Base-by-base conservation (phyloP, 2,797 vertebrate species). In the Chelmon rostratus region DNA sequence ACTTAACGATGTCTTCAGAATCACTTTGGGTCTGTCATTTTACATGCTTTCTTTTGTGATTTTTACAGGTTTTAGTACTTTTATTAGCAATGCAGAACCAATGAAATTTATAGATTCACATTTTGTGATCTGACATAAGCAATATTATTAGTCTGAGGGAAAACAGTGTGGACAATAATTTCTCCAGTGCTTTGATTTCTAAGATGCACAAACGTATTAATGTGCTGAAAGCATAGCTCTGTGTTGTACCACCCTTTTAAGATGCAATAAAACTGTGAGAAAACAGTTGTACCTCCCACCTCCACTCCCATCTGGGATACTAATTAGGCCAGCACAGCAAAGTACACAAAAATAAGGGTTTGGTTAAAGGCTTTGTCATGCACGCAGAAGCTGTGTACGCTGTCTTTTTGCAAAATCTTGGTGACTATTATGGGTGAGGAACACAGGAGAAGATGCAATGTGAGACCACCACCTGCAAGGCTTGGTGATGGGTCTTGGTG, bases 241-340 rank as follows among this genome's bases (percentile, higher is more conserved):
- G 47, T 74, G 67, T 87, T 83, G 70, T 73, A 62, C 62, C 83
- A 63, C n/a, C 68, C 83, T 94, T 93, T 94, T 91, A 94, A 92
- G 91, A 90, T 66, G 85, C 81, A 86, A 83, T 94, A 92, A 94
- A 95, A 86, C 64, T 47, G 79, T 77, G 83, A 86, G 79, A 91
- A 85, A 91, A 85, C 84, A 84, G 87, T 89, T 73, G 84, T 78
- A 77, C 86, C 81, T 69, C 71, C 86, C 79, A 70, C 80, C 68
- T 68, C 68, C 18, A 42, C 50, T 68, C 70, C 76, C 87, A 85
- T 89, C 87, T 93, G 91, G 87, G 57, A 83, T 86, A 76, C 81
- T 91, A 90, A 93, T 95, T 91, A 91, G 86, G 72, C 53, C 76
- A 69, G 63, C 82, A 87, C 81, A 88, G 86, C 85, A 89, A 84